phyloP scores from a whole-genome alignment of 2,888 invertebrate genomes.

The Netelia fuscicornis region DNA sequence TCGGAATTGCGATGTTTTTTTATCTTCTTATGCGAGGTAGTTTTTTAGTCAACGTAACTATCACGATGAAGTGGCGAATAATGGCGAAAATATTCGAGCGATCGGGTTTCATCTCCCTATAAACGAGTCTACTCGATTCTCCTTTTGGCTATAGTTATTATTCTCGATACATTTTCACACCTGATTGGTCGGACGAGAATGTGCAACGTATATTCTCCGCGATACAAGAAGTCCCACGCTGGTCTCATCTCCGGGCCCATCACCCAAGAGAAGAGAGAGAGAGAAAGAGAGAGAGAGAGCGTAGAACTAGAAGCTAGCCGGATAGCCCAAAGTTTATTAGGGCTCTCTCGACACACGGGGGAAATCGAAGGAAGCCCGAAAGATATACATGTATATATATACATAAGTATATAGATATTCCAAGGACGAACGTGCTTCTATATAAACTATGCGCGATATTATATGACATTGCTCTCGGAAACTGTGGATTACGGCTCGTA shows the following conservation, averaged over 20 bases:
- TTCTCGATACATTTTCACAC: neutral
- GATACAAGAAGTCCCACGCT: neutral
- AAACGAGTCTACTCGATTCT: slow-evolving; percentile 50
- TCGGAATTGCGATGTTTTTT: neutral
- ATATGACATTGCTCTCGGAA: slow-evolving; percentile 4
- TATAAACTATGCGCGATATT: slow-evolving; percentile 25
- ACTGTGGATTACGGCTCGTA: neutral
- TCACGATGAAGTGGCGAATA: slow-evolving; percentile 12
- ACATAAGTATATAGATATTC: neutral
- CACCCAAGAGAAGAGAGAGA: slow-evolving; percentile 8
- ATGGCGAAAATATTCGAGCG: slow-evolving; percentile 24
- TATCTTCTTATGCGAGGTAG: no score
- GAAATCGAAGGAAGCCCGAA: slow-evolving; percentile 68
- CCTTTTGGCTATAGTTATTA: slow-evolving; percentile 20
- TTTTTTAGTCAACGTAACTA: neutral
- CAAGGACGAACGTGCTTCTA: slow-evolving; percentile 55
- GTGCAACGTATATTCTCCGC: neutral
- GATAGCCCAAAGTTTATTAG: slow-evolving; percentile 70
- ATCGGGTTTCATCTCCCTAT: slow-evolving; percentile 55
- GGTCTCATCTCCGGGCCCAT: slow-evolving; percentile 2
- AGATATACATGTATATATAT: neutral
- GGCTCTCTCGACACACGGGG: slow-evolving; percentile 69
- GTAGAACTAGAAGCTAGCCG: slow-evolving; percentile 47
- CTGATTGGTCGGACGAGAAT: neutral
- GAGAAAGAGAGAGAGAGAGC: slow-evolving; percentile 3